phyloP scores from a whole-genome alignment of 2,113 vertebrate species.

The Ivindomyrus marchei region DNA sequence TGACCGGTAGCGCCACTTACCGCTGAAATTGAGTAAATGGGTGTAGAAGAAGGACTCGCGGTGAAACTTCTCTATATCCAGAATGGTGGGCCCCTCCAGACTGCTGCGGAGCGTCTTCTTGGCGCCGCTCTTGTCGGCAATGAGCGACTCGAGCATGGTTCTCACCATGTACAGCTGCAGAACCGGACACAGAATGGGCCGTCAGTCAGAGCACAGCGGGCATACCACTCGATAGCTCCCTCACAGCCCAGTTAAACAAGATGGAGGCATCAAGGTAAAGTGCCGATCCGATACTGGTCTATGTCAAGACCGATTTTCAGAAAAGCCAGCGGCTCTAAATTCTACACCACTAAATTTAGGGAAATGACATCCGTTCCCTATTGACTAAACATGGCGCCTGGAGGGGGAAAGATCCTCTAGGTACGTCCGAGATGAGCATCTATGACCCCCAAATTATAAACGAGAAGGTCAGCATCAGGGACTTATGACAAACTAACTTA shows the following conservation, averaged over 20 bases:
- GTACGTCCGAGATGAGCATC: background rate
- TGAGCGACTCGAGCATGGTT: slow-evolving; percentile 88
- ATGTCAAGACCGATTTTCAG: background rate
- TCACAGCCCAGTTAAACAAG: background rate
- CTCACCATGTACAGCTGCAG: slow-evolving; percentile 83
- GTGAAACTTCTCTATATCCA: slow-evolving; percentile 88
- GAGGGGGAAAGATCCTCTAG: background rate
- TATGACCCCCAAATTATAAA: slow-evolving; percentile 77
- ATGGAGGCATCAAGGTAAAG: background rate
- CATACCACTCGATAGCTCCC: background rate
- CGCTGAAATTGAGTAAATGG: slow-evolving; percentile 86
- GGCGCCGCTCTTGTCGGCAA: slow-evolving; percentile 86
- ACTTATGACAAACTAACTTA: slow-evolving; percentile 75
- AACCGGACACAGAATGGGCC: slow-evolving; percentile 33
- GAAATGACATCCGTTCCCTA: background rate
- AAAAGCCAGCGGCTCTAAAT: background rate
- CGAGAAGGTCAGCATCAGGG: slow-evolving; percentile 74
- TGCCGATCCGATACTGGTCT: background rate
- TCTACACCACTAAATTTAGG: background rate
- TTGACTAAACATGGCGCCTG: background rate
- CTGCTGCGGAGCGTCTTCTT: slow-evolving; percentile 88
- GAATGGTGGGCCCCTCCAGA: slow-evolving; percentile 84
- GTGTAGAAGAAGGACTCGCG: slow-evolving; percentile 91
- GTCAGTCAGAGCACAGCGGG: slow-evolving; percentile 25
- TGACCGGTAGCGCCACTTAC: slow-evolving; percentile 56